Conservation (phyloP, 2,888 invertebrate species). For the Hydrotaea cyrtoneurina region DNA sequence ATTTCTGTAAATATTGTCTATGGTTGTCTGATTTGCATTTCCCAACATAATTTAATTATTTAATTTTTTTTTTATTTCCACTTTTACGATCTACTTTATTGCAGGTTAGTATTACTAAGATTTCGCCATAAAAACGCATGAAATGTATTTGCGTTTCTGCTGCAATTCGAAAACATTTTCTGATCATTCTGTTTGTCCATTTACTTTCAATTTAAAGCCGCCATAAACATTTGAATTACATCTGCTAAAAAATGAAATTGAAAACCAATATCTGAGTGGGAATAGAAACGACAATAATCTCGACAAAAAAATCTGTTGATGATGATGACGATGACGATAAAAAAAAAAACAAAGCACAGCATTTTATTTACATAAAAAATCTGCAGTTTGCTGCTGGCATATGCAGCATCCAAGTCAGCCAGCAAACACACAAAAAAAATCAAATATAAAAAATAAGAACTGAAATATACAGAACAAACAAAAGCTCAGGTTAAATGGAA, state of each 20-base stretch:
- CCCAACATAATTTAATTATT: too few relatives aligned
- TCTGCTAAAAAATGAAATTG: neutral
- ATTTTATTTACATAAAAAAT: slow-evolving; percentile 36
- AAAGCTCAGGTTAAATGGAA: slow-evolving; percentile 30
- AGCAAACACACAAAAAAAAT: neutral
- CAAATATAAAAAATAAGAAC: neutral
- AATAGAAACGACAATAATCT: neutral
- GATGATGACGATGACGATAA: neutral
- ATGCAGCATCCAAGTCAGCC: neutral
- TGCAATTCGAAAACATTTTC: neutral
- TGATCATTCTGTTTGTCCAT: slow-evolving; percentile 20
- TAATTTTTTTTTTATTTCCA: too few relatives aligned
- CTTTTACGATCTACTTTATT: too few relatives aligned
- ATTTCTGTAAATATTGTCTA: too few relatives aligned
- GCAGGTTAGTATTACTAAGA: too few relatives aligned
- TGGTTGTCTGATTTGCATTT: too few relatives aligned
- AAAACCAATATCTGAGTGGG: slow-evolving; percentile 20
- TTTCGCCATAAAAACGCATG: neutral
- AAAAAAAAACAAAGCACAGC: slow-evolving; percentile 6
- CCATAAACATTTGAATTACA: slow-evolving; percentile 53
- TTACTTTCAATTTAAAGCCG: slow-evolving; percentile 55
- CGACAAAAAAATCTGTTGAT: neutral
- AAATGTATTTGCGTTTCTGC: neutral
- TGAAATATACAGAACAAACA: slow-evolving; percentile 24
- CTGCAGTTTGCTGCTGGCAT: slow-evolving; percentile 26